These are phyloP conservation scores for Hydroisotoma schaefferi DNA, from an alignment of 2,888 invertebrate species.

Conservation along the genomic window DNA sequence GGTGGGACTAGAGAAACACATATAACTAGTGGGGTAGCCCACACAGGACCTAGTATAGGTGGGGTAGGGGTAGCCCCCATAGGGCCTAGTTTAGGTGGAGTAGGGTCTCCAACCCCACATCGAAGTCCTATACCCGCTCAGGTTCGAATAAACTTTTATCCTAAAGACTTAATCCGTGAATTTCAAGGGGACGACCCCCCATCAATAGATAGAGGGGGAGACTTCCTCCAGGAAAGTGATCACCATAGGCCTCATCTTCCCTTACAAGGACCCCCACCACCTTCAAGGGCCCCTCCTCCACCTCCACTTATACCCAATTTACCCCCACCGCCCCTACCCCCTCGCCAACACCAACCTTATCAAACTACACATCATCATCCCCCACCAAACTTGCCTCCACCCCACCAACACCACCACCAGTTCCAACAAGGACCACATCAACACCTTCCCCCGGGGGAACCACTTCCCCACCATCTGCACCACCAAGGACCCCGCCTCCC, in stretches of 20 bases:
- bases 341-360: neutral
- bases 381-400: neutral
- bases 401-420: neutral
- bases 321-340: neutral
- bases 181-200: neutral
- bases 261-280: neutral
- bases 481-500: neutral
- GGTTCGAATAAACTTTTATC: slow-evolving; percentile 6
- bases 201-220: neutral
- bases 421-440: neutral
- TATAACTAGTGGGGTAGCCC: no score
- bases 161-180: neutral
- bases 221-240: neutral
- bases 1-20: no score
- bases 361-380: neutral
- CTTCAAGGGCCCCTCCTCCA: neutral
- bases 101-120: neutral
- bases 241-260: neutral
- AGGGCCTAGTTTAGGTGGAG: neutral
- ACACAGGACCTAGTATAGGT: no score
- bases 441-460: neutral
- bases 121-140: slow-evolving; percentile 10
- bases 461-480: neutral
- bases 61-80: no score
- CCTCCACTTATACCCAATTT: neutral